These are phyloP conservation scores for Pogonocichla stellata DNA, from an alignment of 2,113 vertebrate genomes.

Conservation along the genomic window DNA sequence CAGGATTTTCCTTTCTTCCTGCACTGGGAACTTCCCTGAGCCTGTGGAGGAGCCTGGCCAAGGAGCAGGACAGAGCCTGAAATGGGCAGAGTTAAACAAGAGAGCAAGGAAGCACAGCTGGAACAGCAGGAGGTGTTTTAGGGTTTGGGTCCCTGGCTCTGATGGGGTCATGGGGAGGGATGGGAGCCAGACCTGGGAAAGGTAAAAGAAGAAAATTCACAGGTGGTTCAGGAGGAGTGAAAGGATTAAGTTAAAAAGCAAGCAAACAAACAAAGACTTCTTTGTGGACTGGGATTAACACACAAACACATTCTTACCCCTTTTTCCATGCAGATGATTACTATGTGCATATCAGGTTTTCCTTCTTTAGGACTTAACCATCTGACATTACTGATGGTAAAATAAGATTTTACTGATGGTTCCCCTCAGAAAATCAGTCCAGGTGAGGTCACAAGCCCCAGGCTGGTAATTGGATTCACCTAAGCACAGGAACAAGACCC, in stretches of 20 bases:
- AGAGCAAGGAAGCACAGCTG: neutral
- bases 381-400: neutral
- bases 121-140: neutral
- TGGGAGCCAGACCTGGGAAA: neutral
- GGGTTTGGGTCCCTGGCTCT: neutral
- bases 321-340: neutral
- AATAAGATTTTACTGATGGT: neutral
- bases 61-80: neutral
- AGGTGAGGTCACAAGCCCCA: neutral
- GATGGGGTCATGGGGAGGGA: neutral
- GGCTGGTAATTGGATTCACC: neutral
- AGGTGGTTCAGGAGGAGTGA: neutral
- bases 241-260: neutral
- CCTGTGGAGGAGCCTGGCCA: neutral
- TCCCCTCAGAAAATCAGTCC: neutral
- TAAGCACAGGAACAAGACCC: neutral
- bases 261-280: neutral
- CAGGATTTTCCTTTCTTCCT: neutral
- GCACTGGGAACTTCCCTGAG: neutral
- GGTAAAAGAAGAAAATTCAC: neutral
- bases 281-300: neutral
- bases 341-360: neutral
- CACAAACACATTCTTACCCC: neutral
- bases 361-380: neutral
- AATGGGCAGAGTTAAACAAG: fast-evolving